Conservation (phyloP, 2,113 vertebrate species). For the Labeo rohita region DNA sequence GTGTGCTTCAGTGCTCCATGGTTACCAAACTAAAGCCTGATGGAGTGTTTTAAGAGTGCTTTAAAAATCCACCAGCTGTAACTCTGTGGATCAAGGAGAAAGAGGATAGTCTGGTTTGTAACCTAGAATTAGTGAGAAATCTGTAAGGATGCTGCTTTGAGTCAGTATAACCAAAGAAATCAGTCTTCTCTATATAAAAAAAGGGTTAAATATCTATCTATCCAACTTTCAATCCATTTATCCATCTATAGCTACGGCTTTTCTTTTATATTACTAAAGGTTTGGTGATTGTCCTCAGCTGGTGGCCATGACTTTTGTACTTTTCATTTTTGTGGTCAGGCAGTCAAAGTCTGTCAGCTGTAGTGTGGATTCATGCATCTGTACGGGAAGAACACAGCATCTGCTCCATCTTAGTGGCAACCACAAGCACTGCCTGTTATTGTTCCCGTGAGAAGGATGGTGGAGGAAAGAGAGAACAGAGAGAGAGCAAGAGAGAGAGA, state of each 20-base stretch:
- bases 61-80: constrained; percentile 19
- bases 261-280: not conserved
- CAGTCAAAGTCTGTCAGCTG: constrained; percentile 48
- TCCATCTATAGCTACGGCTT: not conserved
- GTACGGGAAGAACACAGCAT: constrained; percentile 74
- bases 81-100: constrained; percentile 35
- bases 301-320: constrained; percentile 46
- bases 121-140: constrained; percentile 1
- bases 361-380: constrained; percentile 59
- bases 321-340: constrained; percentile 42
- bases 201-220: not conserved
- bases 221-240: not conserved
- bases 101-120: not conserved
- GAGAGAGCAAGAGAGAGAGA: constrained; percentile 13
- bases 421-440: constrained; percentile 76
- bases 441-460: constrained; percentile 66
- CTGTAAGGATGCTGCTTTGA: not conserved
- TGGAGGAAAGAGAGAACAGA: constrained; percentile 29
- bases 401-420: constrained; percentile 77
- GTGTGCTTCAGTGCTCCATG: constrained; percentile 34
- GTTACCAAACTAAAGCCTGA: constrained; percentile 30
- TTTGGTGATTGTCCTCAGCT: constrained; percentile 41
- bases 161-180: not conserved
- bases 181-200: not conserved
- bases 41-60: constrained; percentile 12